Evolutionary conservation across 2,888 invertebrate species (phyloP).

Genomic region (Heliconius charithonia): DNA sequence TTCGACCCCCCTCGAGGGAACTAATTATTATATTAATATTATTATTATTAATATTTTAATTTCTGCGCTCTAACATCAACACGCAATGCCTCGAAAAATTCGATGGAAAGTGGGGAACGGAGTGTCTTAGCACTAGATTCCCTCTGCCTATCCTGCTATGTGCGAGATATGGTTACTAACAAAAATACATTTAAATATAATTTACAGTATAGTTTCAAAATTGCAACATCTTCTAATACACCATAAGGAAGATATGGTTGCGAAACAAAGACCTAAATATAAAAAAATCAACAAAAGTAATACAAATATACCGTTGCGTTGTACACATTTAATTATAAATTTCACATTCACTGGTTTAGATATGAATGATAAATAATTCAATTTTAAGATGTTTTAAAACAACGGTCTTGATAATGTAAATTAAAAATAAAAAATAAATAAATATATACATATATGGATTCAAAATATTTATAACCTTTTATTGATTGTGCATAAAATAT

Average conservation of each 20-base stretch:
- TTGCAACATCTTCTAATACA: too few species aligned
- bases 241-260: neutral
- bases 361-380: conserved; percentile 16
- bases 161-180: too few species aligned
- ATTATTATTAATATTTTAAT: too few species aligned
- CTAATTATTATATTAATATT: too few species aligned
- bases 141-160: too few species aligned
- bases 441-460: neutral
- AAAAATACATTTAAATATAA: too few species aligned
- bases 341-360: conserved; percentile 18
- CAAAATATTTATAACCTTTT: conserved; percentile 21
- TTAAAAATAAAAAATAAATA: neutral
- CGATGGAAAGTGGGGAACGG: too few species aligned
- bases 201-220: too few species aligned
- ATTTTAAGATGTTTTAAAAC: conserved; percentile 15
- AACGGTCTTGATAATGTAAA: conserved; percentile 13
- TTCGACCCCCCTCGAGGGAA: too few species aligned
- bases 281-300: conserved; percentile 1
- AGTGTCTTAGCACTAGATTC: too few species aligned
- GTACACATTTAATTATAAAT: neutral
- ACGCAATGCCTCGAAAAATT: too few species aligned
- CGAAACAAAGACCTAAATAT: neutral
- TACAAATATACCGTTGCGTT: conserved; percentile 5
- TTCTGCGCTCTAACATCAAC: too few species aligned
- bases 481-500: conserved; percentile 20